phyloP scores from a whole-genome alignment of 2,888 invertebrate genomes.

The Eurois occulta region DNA sequence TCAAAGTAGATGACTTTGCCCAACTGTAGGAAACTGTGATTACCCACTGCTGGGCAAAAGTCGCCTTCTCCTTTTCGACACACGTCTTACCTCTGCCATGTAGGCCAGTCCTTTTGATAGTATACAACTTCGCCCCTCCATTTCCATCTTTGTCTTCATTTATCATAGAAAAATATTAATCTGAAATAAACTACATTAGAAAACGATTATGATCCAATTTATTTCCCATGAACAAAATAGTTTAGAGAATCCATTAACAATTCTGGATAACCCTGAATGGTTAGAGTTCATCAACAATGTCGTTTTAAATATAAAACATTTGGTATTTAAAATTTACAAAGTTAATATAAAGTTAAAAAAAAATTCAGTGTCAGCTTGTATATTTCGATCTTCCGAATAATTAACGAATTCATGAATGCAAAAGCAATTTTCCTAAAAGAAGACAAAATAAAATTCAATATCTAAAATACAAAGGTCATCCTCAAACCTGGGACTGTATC shows the following conservation, averaged over 20 bases:
- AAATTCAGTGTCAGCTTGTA: not conserved
- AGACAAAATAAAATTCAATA: not conserved
- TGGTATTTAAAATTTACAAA: not conserved
- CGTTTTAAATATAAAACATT: not conserved
- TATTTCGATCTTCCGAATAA: slow-evolving; percentile 15
- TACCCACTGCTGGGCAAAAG: not conserved
- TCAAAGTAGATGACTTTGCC: not conserved
- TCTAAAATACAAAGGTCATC: not conserved
- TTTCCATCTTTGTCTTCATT: too few species aligned
- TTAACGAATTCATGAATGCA: slow-evolving; percentile 11
- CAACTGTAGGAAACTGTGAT: not conserved
- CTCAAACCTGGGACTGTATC: not conserved
- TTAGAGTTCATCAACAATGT: not conserved
- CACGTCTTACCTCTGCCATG: not conserved
- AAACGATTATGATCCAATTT: slow-evolving; percentile 14
- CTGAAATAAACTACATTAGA: slow-evolving; percentile 11
- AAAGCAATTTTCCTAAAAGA: slow-evolving; percentile 17
- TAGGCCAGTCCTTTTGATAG: not conserved
- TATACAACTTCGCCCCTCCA: not conserved
- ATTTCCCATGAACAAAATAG: slow-evolving; percentile 9
- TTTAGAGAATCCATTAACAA: slow-evolving; percentile 10
- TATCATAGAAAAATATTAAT: not conserved
- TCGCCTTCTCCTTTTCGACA: not conserved
- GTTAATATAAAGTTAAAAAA: not conserved
- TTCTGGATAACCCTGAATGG: not conserved